Evolutionary conservation across 2,113 vertebrate genomes (phyloP).

Genomic region (Carlito syrichta): DNA sequence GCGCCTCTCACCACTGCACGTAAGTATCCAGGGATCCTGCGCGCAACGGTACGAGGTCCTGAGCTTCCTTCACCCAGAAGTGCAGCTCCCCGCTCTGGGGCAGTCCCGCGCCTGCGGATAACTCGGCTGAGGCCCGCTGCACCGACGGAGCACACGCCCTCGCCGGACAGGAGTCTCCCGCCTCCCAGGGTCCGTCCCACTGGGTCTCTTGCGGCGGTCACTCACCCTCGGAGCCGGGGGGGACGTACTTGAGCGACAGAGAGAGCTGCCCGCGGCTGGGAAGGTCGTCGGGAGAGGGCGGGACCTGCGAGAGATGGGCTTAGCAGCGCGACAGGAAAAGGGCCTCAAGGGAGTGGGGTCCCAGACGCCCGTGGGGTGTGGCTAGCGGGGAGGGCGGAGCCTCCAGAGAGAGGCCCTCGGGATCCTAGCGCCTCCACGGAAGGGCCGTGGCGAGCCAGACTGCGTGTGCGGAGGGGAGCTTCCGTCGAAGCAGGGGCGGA

Average conservation of each 20-base stretch:
- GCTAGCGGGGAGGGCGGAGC: too few species aligned
- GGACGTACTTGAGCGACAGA: slow-evolving; percentile 91
- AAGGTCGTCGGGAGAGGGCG: slow-evolving; percentile 82
- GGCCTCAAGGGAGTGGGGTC: not conserved
- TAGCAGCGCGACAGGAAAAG: accelerated
- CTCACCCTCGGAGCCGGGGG: slow-evolving; percentile 88
- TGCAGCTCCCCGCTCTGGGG: slow-evolving; percentile 94
- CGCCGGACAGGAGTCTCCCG: not conserved
- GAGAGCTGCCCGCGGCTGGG: slow-evolving; percentile 86
- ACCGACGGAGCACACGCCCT: too few species aligned
- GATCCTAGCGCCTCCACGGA: not conserved
- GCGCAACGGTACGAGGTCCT: slow-evolving; percentile 88
- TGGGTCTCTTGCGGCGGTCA: not conserved
- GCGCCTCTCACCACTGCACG: slow-evolving; percentile 88
- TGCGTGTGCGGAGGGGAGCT: too few species aligned
- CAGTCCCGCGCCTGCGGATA: slow-evolving; percentile 82
- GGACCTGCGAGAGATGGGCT: slow-evolving; percentile 74
- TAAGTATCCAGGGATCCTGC: slow-evolving; percentile 87
- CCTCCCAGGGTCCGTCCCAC: not conserved
- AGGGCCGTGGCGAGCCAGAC: not conserved
- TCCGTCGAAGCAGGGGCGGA: not conserved
- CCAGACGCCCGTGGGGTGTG: accelerated
- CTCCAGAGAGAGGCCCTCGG: accelerated
- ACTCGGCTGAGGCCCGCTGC: not conserved
- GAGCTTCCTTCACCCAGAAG: slow-evolving; percentile 95